phyloP scores from a whole-genome alignment of 1,140 invertebrate genomes.

The Polypedilum pembai region DNA sequence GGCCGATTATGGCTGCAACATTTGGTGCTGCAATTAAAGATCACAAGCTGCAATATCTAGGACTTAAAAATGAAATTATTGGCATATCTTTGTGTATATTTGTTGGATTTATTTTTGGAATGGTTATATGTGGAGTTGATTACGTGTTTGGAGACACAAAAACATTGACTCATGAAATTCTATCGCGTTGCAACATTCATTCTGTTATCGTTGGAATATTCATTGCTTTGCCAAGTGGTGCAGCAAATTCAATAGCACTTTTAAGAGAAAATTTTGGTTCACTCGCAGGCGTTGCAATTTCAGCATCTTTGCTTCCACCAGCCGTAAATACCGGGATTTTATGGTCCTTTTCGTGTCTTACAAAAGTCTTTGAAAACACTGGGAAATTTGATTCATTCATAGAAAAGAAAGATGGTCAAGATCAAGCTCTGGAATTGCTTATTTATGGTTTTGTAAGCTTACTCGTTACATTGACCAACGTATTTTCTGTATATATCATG shows the following conservation, averaged over 20 bases:
- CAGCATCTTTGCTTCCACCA: conserved; percentile 67
- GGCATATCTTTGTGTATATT: conserved; percentile 54
- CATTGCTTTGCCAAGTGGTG: conserved; percentile 64
- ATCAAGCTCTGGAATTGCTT: conserved; percentile 51
- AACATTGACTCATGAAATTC: conserved; percentile 65
- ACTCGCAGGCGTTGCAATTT: conserved; percentile 72
- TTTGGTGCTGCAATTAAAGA: conserved; percentile 64
- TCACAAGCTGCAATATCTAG: conserved; percentile 50
- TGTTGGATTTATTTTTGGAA: conserved; percentile 62
- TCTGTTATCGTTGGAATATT: conserved; percentile 59
- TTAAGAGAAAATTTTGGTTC: conserved; percentile 65
- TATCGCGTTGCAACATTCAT: conserved; percentile 54
- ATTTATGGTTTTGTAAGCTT: conserved; percentile 58
- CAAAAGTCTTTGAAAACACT: conserved; percentile 45
- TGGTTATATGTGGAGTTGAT: conserved; percentile 50
- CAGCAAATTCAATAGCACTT: conserved; percentile 65
- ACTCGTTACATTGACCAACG: conserved; percentile 61
- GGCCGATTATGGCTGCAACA: conserved; percentile 65
- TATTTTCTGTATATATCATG: conserved; percentile 60
- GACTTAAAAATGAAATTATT: conserved; percentile 55
- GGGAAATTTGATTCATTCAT: conserved; percentile 42
- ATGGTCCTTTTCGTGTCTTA: conserved; percentile 56
- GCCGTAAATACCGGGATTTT: conserved; percentile 67
- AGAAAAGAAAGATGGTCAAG: conserved; percentile 46
- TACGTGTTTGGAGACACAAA: conserved; percentile 50